phyloP scores from a whole-genome alignment of 1,140 invertebrate species.

The Magallana angulata region DNA sequence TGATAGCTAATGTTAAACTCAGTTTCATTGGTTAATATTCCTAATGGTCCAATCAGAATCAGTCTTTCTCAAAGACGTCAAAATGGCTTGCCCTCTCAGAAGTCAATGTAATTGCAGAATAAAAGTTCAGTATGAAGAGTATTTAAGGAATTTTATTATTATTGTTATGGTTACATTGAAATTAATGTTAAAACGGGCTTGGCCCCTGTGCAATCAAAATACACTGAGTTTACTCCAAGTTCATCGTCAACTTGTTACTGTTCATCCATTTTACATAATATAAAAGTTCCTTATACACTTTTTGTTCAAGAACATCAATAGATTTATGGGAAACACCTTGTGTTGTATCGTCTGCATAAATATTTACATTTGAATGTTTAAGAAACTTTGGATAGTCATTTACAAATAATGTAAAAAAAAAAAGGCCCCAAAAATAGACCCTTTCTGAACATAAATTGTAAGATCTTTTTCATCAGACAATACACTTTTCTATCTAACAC shows the following conservation, averaged over 20 bases:
- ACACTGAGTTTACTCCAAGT: constrained; percentile 33
- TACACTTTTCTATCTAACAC: background rate
- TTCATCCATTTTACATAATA: constrained; percentile 25
- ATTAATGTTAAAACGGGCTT: no score
- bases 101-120: no score
- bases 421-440: background rate
- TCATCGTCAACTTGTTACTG: constrained; percentile 33
- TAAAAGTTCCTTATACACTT: constrained; percentile 17
- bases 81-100: no score
- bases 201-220: background rate
- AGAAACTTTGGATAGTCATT: constrained; percentile 35
- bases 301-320: constrained; percentile 18
- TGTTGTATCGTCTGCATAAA: constrained; percentile 32
- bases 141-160: no score
- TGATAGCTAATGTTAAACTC: no score
- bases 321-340: constrained; percentile 29
- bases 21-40: no score
- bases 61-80: no score
- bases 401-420: constrained; percentile 25
- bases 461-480: constrained; percentile 6
- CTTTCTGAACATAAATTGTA: background rate
- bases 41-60: no score
- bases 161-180: no score
- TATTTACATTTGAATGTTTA: constrained; percentile 20
- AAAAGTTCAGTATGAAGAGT: no score